Evolutionary conservation across 2,113 vertebrate species (phyloP).

Genomic region (Thermophis baileyi): DNA sequence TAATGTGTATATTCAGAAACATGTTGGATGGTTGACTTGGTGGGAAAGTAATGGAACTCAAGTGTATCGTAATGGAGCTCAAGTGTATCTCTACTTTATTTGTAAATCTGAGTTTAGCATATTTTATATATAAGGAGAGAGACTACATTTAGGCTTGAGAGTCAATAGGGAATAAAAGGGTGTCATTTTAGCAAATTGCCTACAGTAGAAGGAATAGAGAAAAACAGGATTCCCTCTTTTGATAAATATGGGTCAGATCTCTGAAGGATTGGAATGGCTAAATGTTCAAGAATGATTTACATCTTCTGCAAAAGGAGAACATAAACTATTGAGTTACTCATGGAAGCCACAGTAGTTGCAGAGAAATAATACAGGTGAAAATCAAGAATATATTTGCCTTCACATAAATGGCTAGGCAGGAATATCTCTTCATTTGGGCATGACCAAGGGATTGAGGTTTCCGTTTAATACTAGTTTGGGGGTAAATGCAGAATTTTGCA

Average conservation of each 20-base stretch:
- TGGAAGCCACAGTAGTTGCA: constrained; percentile 81
- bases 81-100: constrained; percentile 73
- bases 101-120: constrained; percentile 87
- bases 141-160: constrained; percentile 91
- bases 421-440: not conserved
- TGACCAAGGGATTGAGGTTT: not conserved
- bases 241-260: constrained; percentile 82
- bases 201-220: constrained; percentile 93
- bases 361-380: constrained; percentile 69
- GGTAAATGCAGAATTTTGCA: not conserved
- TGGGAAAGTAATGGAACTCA: not conserved
- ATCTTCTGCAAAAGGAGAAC: constrained; percentile 83
- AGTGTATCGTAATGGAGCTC: not conserved
- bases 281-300: constrained; percentile 79
- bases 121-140: constrained; percentile 75
- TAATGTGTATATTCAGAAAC: not conserved
- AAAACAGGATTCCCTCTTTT: constrained; percentile 85
- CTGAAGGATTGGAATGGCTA: constrained; percentile 96
- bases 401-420: not conserved
- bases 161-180: constrained; percentile 89
- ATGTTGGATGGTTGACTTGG: not conserved
- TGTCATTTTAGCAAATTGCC: constrained; percentile 91
- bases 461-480: not conserved
- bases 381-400: not conserved
- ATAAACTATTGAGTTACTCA: constrained; percentile 70